Evolutionary conservation across 2,113 vertebrate genomes (phyloP).

Genomic region (Amphilophus citrinellus): DNA sequence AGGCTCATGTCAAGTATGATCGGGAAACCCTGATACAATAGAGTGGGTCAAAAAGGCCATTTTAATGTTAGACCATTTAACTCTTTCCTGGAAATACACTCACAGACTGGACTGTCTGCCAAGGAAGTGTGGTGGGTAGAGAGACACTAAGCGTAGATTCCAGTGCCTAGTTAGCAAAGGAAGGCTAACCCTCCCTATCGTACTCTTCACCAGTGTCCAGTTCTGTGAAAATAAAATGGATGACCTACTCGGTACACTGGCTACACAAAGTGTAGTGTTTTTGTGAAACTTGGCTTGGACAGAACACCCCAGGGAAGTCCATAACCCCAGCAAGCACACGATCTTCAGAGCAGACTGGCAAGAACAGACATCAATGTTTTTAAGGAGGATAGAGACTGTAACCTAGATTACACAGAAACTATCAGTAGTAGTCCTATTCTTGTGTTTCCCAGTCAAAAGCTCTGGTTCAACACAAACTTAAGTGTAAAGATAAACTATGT

Average conservation of each 20-base stretch:
- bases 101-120: not conserved
- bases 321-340: not conserved
- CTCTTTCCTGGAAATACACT: not conserved
- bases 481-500: too few species aligned
- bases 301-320: not conserved
- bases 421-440: not conserved
- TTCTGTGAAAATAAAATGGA: not conserved
- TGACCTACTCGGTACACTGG: not conserved
- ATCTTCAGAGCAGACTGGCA: not conserved
- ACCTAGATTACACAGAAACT: not conserved
- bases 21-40: not conserved
- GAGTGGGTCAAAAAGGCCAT: not conserved
- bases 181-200: not conserved
- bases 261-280: not conserved
- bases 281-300: not conserved
- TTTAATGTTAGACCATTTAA: not conserved
- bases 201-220: not conserved
- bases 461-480: not conserved
- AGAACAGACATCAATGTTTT: not conserved
- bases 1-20: not conserved
- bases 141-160: not conserved
- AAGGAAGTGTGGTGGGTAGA: not conserved
- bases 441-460: not conserved
- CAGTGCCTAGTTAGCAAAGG: not conserved
- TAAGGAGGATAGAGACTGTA: not conserved